Evolutionary conservation across 2,888 invertebrate species (phyloP), one percentile per base, ranked within the genome.

Genomic region (Sepioteuthis lessoniana): DNA sequence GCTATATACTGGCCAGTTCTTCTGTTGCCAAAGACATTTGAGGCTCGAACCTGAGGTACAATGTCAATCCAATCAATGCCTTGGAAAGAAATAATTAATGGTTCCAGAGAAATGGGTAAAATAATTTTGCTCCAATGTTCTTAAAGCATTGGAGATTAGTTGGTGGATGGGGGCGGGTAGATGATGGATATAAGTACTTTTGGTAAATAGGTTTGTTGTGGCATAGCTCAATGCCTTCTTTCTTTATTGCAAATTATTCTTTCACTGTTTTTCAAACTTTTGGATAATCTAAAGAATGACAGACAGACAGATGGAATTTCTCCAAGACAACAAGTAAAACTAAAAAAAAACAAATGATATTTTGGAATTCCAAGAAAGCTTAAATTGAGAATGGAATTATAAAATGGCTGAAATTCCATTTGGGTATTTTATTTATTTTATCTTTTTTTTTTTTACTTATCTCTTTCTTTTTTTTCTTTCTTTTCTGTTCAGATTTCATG

Each of bases 31-130:
- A n/a, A 76, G 76, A 76, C 76, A 76, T 76, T n/a, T 35, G 76
- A 76, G 76, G 76, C 76, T 35, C 76, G 35, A 76, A 76, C 76
- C 76, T 13, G 76, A 76, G 76, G 76, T 76, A 76, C 76, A 76
- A 76, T 76, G 76, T 76, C 76, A 76, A 76, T 76, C 76, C 76
- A 76, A 76, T 76, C 76, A 76, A 76, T 76, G 76, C 76, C 76
- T 76, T 35, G n/a, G 76, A 76, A 76, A 76, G 76, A 76, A 76
- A 76, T 76, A 76, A 76, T 76, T 76, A 76, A 76, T 76, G 76
- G 76, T 76, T n/a, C n/a, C 76, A 35, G 35, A n/a, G 76, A 76
- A 76, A 76, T 76, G n/a, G n/a, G 76, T 76, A 35, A 76, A 76
- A 76, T 76, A 76, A 76, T 76, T n/a, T 76, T 13, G n/a, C 10